A percentile compares a stretch with the other conserved stretches of the same genome.
phyloP scores from a whole-genome alignment of 2,888 invertebrate genomes.

The Tipula vernalis region DNA sequence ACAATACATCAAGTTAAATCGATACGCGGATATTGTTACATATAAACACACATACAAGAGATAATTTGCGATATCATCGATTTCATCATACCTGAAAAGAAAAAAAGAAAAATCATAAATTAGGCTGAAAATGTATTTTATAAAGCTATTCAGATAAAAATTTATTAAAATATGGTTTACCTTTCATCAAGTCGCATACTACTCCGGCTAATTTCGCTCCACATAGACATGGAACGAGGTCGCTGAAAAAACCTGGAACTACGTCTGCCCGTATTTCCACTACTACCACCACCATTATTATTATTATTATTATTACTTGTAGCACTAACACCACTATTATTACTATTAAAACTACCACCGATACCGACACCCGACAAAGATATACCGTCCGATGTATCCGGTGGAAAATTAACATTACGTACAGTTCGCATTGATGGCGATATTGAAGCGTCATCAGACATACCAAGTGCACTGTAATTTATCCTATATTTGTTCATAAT shows the following conservation, averaged over 20 bases:
- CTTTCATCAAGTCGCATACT: constrained; percentile 55
- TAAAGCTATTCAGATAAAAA: background rate
- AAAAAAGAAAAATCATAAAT: background rate
- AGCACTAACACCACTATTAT: constrained; percentile 15
- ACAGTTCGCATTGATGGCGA: constrained; percentile 29
- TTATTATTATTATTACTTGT: constrained; percentile 17
- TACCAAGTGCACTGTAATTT: constrained; percentile 35
- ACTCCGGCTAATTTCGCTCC: constrained; percentile 76
- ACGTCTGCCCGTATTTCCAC: constrained; percentile 23
- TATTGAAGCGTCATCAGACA: constrained; percentile 35
- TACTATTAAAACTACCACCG: constrained; percentile 5
- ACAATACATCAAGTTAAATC: background rate
- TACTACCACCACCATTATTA: background rate
- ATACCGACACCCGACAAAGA: constrained; percentile 17
- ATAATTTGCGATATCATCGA: background rate
- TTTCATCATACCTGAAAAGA: background rate
- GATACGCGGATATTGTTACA: background rate
- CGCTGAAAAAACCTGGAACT: constrained; percentile 36
- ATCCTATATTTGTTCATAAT: constrained; percentile 35
- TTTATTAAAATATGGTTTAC: constrained; percentile 22
- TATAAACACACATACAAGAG: background rate
- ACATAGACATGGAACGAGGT: constrained; percentile 72
- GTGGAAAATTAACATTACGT: constrained; percentile 34
- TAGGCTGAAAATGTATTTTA: background rate
- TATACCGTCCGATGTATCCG: constrained; percentile 24